These are phyloP conservation scores for Hofmannophila pseudospretella DNA, from an alignment of 2,888 invertebrate species.

Conservation along the genomic window DNA sequence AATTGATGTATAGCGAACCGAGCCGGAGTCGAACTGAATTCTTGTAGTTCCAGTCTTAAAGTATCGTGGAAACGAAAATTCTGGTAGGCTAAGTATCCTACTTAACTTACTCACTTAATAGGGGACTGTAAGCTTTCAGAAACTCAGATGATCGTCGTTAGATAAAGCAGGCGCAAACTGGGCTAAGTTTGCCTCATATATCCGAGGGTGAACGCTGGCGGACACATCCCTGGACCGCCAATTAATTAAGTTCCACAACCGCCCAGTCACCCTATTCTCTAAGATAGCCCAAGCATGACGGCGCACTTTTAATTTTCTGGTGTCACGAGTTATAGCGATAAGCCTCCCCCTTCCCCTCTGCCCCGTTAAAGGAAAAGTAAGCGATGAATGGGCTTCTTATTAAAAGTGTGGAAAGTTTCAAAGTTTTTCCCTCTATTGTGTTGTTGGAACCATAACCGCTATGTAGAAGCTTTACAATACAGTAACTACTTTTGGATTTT, in stretches of 20 bases:
- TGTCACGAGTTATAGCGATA: slow-evolving; percentile 68
- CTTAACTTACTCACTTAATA: too few species aligned
- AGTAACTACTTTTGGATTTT: too few species aligned
- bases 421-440: slow-evolving; percentile 48
- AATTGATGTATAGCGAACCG: too few species aligned
- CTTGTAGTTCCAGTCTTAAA: too few species aligned
- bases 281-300: slow-evolving; percentile 65
- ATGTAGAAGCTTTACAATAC: too few species aligned
- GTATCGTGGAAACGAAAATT: too few species aligned
- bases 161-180: background rate
- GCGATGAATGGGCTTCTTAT: slow-evolving; percentile 68
- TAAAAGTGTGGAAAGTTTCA: slow-evolving; percentile 65
- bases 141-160: background rate
- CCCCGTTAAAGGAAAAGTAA: slow-evolving; percentile 53
- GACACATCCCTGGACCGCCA: slow-evolving; percentile 26
- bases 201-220: slow-evolving; percentile 13
- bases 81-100: too few species aligned
- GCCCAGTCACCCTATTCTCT: slow-evolving; percentile 64
- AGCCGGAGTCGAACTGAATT: too few species aligned
- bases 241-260: slow-evolving; percentile 67
- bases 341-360: slow-evolving; percentile 45
- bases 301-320: slow-evolving; percentile 71
- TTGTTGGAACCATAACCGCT: slow-evolving; percentile 35
- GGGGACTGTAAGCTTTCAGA: too few species aligned
- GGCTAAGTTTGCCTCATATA: background rate